phyloP scores from a whole-genome alignment of 2,888 invertebrate genomes.

The Drosophila incognita region DNA sequence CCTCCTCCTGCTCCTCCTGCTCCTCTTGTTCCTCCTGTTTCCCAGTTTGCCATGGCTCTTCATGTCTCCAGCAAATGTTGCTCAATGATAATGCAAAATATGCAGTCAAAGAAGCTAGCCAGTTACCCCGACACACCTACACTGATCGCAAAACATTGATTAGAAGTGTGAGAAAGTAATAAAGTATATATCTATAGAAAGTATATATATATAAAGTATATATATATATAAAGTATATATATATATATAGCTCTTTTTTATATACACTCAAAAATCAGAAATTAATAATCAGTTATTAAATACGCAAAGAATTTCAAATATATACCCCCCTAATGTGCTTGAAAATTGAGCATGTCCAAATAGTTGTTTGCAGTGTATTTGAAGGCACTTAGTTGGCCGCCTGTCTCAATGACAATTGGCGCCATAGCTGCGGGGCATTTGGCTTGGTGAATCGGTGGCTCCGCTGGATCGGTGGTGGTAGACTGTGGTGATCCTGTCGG shows the following conservation, averaged over 20 bases:
- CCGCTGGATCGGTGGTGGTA: slow-evolving; percentile 2
- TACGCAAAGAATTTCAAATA: background rate
- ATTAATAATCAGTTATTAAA: background rate
- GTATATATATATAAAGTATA: too few species aligned
- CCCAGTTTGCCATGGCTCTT: background rate
- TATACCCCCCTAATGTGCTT: background rate
- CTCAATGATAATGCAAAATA: slow-evolving; percentile 73
- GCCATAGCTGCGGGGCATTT: slow-evolving; percentile 73
- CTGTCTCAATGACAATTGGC: slow-evolving; percentile 76
- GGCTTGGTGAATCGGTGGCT: slow-evolving; percentile 18
- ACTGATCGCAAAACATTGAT: slow-evolving; percentile 28
- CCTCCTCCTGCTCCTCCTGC: background rate
- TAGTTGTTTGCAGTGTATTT: slow-evolving; percentile 35
- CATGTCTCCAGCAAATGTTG: slow-evolving; percentile 39
- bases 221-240: too few species aligned
- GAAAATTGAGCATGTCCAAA: background rate
- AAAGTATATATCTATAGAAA: background rate
- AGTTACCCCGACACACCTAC: slow-evolving; percentile 41
- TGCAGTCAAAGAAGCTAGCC: slow-evolving; percentile 52
- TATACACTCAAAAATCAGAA: background rate
- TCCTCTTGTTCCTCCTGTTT: slow-evolving; percentile 26
- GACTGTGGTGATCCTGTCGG: slow-evolving; percentile 48
- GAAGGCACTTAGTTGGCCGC: slow-evolving; percentile 22
- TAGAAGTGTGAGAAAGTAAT: background rate
- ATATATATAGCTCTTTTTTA: too few species aligned